These are phyloP conservation scores for Cataglyphis altisquamis DNA, from an alignment of 2,888 invertebrate genomes.

Conservation along the genomic window DNA sequence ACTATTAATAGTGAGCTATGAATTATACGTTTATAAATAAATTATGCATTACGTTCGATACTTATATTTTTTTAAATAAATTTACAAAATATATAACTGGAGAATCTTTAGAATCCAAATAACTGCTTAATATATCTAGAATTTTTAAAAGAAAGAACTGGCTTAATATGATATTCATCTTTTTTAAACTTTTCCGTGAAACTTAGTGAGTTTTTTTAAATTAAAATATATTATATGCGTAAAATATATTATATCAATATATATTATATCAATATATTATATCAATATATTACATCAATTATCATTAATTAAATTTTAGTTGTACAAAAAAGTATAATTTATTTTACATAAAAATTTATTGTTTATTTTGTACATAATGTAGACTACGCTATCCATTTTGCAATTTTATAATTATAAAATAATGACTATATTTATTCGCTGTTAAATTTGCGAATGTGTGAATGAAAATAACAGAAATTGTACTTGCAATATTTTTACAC, in stretches of 20 bases:
- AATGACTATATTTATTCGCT: neutral
- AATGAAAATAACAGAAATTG: conserved; percentile 54
- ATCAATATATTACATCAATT: neutral
- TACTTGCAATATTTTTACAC: conserved; percentile 45
- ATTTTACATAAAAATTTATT: neutral
- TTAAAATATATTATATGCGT: neutral
- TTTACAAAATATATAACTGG: neutral
- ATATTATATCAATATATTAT: too few species aligned
- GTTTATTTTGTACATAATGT: neutral
- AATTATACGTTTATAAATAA: neutral
- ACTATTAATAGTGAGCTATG: neutral
- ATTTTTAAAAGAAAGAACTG: neutral
- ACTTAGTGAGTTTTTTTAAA: neutral
- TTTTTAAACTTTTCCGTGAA: neutral
- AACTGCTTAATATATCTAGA: neutral
- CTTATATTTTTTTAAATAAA: neutral
- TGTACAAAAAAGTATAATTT: neutral
- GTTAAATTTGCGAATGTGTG: neutral
- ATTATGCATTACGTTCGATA: too few species aligned
- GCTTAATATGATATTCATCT: neutral
- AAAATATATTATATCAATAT: too few species aligned
- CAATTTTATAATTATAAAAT: neutral
- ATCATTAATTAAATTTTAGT: neutral
- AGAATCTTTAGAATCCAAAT: neutral
- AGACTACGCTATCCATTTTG: neutral